Conservation (phyloP, 1,140 invertebrate species). For the Nephila pilipes region DNA sequence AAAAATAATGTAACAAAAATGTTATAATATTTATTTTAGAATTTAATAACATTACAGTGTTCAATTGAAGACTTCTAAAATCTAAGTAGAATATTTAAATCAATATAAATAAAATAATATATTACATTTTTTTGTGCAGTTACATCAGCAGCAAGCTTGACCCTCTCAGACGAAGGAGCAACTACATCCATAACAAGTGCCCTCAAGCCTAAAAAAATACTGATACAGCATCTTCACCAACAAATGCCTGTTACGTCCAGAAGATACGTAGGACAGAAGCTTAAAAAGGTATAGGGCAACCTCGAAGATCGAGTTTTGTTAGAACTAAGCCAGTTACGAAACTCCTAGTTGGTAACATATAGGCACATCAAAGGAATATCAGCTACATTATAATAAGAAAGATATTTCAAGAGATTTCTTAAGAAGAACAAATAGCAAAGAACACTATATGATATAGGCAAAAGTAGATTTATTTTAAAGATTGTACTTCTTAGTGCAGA, state of each 20-base stretch:
- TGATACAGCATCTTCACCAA: background rate
- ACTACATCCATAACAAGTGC: conserved; percentile 61
- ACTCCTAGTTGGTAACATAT: conserved; percentile 24
- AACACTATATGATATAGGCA: background rate
- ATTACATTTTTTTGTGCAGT: background rate
- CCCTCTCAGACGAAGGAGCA: conserved; percentile 57
- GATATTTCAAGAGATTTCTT: background rate
- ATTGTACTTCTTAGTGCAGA: conserved; percentile 28
- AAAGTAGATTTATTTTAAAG: conserved; percentile 67
- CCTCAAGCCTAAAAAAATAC: conserved; percentile 48
- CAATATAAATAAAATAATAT: background rate
- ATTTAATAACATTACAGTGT: too few species aligned
- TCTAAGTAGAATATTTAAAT: background rate
- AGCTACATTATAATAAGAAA: background rate
- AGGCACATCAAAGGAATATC: conserved; percentile 21
- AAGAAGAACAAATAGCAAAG: conserved; percentile 21
- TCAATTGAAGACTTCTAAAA: too few species aligned
- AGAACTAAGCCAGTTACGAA: background rate
- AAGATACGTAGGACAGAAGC: background rate
- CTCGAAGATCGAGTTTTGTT: conserved; percentile 57
- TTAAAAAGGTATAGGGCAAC: background rate
- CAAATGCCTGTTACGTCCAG: conserved; percentile 60
- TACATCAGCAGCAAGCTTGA: conserved; percentile 3
- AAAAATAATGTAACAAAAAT: too few species aligned
- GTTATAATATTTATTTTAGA: too few species aligned